Evolutionary conservation across 2,113 vertebrate species (phyloP).

Genomic region (Gymnorhina tibicen): DNA sequence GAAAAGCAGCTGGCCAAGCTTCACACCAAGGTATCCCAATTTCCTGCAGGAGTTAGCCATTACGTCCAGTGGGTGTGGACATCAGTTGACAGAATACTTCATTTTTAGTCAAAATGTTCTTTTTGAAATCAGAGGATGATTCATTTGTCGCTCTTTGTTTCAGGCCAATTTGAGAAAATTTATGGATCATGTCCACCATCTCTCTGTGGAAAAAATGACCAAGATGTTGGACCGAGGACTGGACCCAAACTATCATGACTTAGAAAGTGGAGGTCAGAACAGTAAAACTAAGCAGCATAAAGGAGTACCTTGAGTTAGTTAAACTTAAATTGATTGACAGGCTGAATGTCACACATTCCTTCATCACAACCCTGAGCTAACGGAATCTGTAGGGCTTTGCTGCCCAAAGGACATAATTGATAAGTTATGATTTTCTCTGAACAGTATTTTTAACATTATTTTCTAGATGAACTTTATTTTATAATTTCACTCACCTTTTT

Average conservation of each 20-base stretch:
- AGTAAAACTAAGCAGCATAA: background rate
- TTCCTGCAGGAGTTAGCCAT: background rate
- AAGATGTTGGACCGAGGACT: conserved; percentile 92
- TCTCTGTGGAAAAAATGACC: conserved; percentile 84
- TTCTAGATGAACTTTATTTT: background rate
- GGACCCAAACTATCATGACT: conserved; percentile 94
- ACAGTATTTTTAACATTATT: background rate
- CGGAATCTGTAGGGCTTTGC: background rate
- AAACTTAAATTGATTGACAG: background rate
- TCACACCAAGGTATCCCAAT: conserved; percentile 86
- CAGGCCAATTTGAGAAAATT: conserved; percentile 91
- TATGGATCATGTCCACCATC: conserved; percentile 89
- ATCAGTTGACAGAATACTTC: background rate
- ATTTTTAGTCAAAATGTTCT: background rate
- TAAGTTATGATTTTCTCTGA: background rate
- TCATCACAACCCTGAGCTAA: background rate
- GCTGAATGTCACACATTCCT: background rate
- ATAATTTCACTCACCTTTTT: background rate
- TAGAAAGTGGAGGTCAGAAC: conserved; percentile 86
- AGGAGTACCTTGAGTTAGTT: background rate
- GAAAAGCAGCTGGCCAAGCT: conserved; percentile 97
- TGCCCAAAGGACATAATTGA: background rate
- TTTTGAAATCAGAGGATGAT: background rate
- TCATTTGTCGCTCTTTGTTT: background rate
- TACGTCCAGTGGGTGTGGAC: background rate